Evolutionary conservation across 1,140 invertebrate genomes (phyloP), one percentile per base, ranked within the genome.

Genomic region (Calliopsis andreniformis): DNA sequence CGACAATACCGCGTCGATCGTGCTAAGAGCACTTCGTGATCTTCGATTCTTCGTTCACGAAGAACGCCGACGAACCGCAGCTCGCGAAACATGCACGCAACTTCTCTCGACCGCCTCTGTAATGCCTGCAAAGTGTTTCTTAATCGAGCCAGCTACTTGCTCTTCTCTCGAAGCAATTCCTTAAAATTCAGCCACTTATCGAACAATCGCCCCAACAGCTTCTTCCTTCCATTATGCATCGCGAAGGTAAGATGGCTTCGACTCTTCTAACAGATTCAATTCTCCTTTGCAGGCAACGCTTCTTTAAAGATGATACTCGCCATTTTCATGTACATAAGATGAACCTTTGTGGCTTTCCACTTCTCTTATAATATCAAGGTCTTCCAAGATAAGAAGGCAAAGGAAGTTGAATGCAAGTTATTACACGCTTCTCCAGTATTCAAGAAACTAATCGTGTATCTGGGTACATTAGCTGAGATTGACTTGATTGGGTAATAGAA

Each of bases 91-190:
- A 61, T 10, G 7, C 20, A 28, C 32, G 32, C 25, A 10, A 23
- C 28, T 70, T 14, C 35, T 39, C 4, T 10, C 10, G 35, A 3
- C 10, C 35, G 18, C 7, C 4, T n/a, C 30, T 6, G 35, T 42
- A 35, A 66, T 73, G 64, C 49, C 35, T 3, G 18, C 16, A 6
- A 43, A 73, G 63, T 45, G 71, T 12, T 66, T 25, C 62, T 66
- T 45, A 56, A 66, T 66, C 35, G n/a, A 14, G 14, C 28, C 14
- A 18, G n/a, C n/a, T 25, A 23, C 25, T 35, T 25, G 10, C 47
- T 10, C 3, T 3, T 4, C 16, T 30, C 8, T 6, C 56, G 30
- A 6, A 39, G 23, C 56, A n/a, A 59, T 59, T 20, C 10, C 32
- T 39, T 42, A 39, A 39, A 59, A 35, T 59, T 59, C n/a, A 5